Evolutionary conservation across 2,888 invertebrate genomes (phyloP), one percentile per base, ranked within the genome.

Genomic region (Sphecodes monilicornis): DNA sequence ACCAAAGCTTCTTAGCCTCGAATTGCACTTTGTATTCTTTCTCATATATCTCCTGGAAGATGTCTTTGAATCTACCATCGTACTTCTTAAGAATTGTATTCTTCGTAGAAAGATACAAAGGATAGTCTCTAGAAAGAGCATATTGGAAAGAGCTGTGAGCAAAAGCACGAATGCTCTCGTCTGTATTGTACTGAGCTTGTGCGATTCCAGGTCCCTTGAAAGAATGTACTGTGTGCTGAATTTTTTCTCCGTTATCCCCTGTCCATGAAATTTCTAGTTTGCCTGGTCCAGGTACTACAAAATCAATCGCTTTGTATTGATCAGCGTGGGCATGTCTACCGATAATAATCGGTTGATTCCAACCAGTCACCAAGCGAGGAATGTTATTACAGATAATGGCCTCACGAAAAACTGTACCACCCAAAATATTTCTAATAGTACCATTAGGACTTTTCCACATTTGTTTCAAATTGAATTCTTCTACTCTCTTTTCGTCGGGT

Each of bases 281-380:
- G 41, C 99, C 99, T 74, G 97, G 96, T 10, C 98, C 97, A 74
- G 99, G 99, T 0, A 99, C 98, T 18, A 99, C 96, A 95, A 99
- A 99, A 95, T 99, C 99, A 22, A 98, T 98, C 0, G 99, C 99
- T 95, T 98, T 98, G 95, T 99, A 99, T 95, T 99, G 99, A 95
- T 99, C 99, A 57, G 98, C 99, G 94, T 99, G 98, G 77, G 99
- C 99, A 94, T 99, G 99, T 96, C 99, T 98, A 4, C 99, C 99
- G 93, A 99, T 99, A 78, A 99, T 98, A 90, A 99, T 99, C 10
- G 99, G 99, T 92, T 99, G 97, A 72, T 97, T 97, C 99, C 99
- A 99, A 57, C 98, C 97, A 70, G 97, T 97, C 0, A 99, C 99
- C 82, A 99, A 96, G 87, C 99, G 97, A 13, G 99, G 99, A 95